A percentile compares a stretch with the other conserved stretches of the same genome.
phyloP scores from a whole-genome alignment of 2,888 invertebrate genomes.

The Melipona bicolor region DNA sequence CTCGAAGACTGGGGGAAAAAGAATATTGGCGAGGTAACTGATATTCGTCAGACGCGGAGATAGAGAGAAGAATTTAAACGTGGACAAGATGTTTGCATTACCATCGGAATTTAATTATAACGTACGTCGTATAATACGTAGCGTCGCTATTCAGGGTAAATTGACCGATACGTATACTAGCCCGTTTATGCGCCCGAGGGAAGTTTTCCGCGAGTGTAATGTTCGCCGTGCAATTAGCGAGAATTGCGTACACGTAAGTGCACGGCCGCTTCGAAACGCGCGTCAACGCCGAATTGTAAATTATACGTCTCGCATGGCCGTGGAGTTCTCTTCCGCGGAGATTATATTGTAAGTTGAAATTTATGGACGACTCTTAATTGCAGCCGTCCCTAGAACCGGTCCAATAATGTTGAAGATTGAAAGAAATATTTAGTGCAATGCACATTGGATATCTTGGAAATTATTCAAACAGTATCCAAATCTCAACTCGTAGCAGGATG shows the following conservation, averaged over 20 bases:
- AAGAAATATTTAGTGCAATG: not conserved
- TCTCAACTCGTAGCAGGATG: not conserved
- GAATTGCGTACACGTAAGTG: slow-evolving; percentile 8
- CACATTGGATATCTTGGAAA: not conserved
- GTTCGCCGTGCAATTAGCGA: not conserved
- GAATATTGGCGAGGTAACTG: not conserved
- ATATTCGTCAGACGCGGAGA: not conserved
- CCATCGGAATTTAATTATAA: slow-evolving; percentile 16
- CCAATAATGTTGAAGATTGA: not conserved
- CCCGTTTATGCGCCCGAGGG: not conserved
- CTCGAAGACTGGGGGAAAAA: not conserved
- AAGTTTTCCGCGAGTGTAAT: slow-evolving; percentile 18
- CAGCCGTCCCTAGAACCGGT: too few relatives aligned
- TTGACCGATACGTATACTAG: not conserved
- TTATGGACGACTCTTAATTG: not conserved
- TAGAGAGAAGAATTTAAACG: slow-evolving; percentile 9
- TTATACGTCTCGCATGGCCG: not conserved
- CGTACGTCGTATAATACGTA: not conserved
- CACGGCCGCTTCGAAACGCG: not conserved
- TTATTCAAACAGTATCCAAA: not conserved
- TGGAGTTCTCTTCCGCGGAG: not conserved
- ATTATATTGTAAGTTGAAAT: not conserved
- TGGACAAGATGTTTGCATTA: not conserved
- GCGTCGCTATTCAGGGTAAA: too few relatives aligned
- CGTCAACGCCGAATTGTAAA: too few relatives aligned